Evolutionary conservation across 2,888 invertebrate species (phyloP), one percentile per base, ranked within the genome.

Genomic region (Caprella mutica): DNA sequence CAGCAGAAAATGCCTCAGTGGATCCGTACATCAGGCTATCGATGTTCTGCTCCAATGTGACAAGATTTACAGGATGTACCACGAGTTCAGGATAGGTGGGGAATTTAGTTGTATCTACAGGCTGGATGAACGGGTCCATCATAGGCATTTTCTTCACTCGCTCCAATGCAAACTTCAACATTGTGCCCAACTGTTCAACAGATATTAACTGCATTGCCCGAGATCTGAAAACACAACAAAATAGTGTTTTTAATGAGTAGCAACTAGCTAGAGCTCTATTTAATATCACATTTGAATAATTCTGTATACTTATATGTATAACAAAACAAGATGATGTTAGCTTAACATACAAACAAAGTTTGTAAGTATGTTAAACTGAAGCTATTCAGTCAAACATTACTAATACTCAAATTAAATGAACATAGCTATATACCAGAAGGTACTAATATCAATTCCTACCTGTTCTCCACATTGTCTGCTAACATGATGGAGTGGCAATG

Each of bases 1-100:
- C 94, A 1, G 86, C 84, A 56, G 87, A 76, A 73, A 94, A 92
- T 2, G 88, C 87, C 69, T 90, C 89, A 0, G 90, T 86, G 70
- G 86, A 88, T 14, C 86, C 86, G 73, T 91, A 94, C 24, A 79
- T 70, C 52, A 84, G 83, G 51, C 80, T 78, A 53, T 78, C 77
- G 50, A 93, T 85, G 72, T 90, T 88, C 56, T 80, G 76, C 69
- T 85, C 83, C 68, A 96, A 76, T 14, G 80, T 78, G 17, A 78
- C 76, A 40, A 94, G 77, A 70, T 89, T 86, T 82, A 94, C 90
- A 0, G 93, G 91, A 70, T 88, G 83, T 2, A 86, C 81, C 40
- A 94, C 82, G 69, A 84, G 88, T 67, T 86, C 85, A 65, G 80
- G 77, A 71, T 91, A 91, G 66, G 83, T 82, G 0, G 85, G 84